These are phyloP conservation scores for Aramus guarauna DNA, from an alignment of 2,113 vertebrate species.

Conservation along the genomic window DNA sequence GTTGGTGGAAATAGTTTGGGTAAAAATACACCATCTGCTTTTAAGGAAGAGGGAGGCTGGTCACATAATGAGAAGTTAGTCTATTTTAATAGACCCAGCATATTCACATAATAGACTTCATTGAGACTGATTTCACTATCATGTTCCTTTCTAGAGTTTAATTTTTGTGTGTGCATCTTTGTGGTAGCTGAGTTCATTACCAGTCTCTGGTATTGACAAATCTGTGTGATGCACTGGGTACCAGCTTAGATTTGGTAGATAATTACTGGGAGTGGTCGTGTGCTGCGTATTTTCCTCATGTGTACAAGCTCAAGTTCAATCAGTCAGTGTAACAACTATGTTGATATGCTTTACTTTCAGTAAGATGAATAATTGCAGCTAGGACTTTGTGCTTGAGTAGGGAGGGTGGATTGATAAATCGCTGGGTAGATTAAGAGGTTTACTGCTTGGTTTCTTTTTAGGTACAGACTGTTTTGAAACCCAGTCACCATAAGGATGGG, in stretches of 20 bases:
- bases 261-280: background rate
- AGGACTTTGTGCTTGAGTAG: background rate
- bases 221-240: background rate
- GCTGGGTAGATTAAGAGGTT: background rate
- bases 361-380: background rate
- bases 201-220: background rate
- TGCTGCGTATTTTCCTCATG: background rate
- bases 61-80: background rate
- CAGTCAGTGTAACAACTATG: background rate
- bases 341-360: background rate
- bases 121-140: background rate
- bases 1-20: background rate
- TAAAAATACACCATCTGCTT: background rate
- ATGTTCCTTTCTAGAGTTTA: background rate
- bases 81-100: background rate
- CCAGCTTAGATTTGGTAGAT: background rate
- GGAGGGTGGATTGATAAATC: background rate
- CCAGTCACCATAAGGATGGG: constrained; percentile 86
- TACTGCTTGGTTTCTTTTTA: constrained; percentile 55
- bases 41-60: background rate
- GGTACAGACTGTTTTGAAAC: constrained; percentile 89
- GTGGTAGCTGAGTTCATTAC: background rate
- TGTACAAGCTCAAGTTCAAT: background rate
- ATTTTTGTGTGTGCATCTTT: background rate
- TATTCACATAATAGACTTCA: background rate